Percentiles rank a stretch among this genome's conserved stretches.
Conservation (phyloP, 2,888 invertebrate genomes). For the Allophyes oxyacanthae region DNA sequence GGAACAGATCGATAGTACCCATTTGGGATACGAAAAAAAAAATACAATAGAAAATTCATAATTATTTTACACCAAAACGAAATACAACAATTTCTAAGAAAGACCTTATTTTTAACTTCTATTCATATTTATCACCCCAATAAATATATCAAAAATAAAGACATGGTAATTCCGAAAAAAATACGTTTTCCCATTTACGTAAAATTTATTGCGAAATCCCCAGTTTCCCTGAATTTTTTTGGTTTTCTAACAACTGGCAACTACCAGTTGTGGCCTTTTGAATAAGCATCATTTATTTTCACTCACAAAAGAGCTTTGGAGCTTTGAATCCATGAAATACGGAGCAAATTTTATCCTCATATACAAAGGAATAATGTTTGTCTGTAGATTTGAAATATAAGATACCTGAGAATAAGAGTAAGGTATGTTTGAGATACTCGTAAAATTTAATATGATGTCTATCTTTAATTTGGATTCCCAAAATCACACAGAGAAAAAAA, state of each 20-base stretch:
- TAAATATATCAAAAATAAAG: conserved; percentile 9
- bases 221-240: conserved; percentile 12
- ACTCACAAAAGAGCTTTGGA: conserved; percentile 34
- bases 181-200: conserved; percentile 9
- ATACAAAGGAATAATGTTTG: conserved; percentile 29
- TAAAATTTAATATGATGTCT: too few relatives aligned
- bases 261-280: conserved; percentile 22
- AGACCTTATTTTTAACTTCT: too few relatives aligned
- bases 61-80: too few relatives aligned
- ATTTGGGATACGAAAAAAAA: too few relatives aligned
- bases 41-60: too few relatives aligned
- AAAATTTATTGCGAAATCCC: conserved; percentile 21
- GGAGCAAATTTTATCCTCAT: conserved; percentile 29
- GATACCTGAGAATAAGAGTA: not conserved
- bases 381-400: conserved; percentile 14
- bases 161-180: conserved; percentile 11
- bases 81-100: too few relatives aligned
- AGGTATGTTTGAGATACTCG: too few relatives aligned
- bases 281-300: conserved; percentile 46
- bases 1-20: too few relatives aligned
- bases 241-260: conserved; percentile 27
- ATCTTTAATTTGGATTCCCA: too few relatives aligned
- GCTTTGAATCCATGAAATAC: conserved; percentile 35
- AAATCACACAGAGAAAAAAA: too few relatives aligned
- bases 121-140: conserved; percentile 4